A percentile compares a stretch with the other conserved stretches of the same genome.
These are phyloP conservation scores for Alviniconcha strummeri DNA, from an alignment of 2,888 invertebrate species.

Conservation along the genomic window DNA sequence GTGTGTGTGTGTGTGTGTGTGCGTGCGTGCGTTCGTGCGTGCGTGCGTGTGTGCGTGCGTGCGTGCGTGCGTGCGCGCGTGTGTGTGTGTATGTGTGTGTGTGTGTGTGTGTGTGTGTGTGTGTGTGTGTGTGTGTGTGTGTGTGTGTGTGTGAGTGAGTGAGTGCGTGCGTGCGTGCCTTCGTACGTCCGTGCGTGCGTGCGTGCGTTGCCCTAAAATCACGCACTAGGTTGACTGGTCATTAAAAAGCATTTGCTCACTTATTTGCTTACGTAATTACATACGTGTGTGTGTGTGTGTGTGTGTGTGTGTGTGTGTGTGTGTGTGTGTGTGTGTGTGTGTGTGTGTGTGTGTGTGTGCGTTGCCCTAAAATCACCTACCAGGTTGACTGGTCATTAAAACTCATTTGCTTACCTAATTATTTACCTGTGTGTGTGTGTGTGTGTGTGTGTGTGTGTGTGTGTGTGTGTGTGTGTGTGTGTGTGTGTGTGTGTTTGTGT, in stretches of 20 bases:
- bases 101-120: not conserved
- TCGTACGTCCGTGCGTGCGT: not conserved
- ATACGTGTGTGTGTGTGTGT: slow-evolving; percentile 3
- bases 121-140: not conserved
- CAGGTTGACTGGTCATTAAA: too few relatives aligned
- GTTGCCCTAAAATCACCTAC: too few relatives aligned
- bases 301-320: not conserved
- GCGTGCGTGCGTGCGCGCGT: not conserved
- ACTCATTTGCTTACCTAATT: too few relatives aligned
- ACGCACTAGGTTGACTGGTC: too few relatives aligned
- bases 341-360: not conserved
- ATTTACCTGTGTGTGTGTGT: not conserved
- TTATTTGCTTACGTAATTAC: too few relatives aligned
- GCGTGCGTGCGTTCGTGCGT: not conserved
- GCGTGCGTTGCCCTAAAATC: too few relatives aligned
- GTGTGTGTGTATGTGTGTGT: not conserved
- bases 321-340: not conserved
- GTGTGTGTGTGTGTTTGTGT: slow-evolving; percentile 9
- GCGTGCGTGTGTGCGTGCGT: slow-evolving; percentile 4
- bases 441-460: slow-evolving; percentile 4
- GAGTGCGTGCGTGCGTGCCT: not conserved
- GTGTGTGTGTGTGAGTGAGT: not conserved
- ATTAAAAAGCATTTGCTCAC: too few relatives aligned
- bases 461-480: slow-evolving; percentile 3
- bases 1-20: slow-evolving; percentile 4